Percentiles rank a stretch among this genome's conserved stretches.
phyloP scores from a whole-genome alignment of 2,113 vertebrate species.

The Otolemur garnettii region DNA sequence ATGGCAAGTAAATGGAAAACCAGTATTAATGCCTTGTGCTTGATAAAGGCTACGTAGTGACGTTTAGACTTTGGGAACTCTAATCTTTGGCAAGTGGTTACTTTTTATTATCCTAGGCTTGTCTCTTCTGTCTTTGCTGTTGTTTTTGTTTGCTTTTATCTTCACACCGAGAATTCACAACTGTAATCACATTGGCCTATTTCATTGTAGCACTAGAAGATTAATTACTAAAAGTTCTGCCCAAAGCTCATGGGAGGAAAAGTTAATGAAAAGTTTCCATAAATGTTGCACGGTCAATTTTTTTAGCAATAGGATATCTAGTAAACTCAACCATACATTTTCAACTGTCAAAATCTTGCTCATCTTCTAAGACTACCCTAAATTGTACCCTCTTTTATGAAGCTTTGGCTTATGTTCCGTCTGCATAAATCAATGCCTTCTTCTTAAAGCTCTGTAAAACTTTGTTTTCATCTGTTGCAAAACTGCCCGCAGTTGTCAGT shows the following conservation, averaged over 20 bases:
- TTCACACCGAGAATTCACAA: neutral
- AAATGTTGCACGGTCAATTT: slow-evolving; percentile 36
- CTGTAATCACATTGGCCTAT: slow-evolving; percentile 53
- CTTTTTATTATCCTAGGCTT: slow-evolving; percentile 37
- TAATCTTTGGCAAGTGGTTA: slow-evolving; percentile 12
- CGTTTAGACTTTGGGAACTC: neutral
- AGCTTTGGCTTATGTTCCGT: neutral
- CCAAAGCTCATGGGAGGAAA: neutral
- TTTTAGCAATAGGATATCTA: slow-evolving; percentile 50
- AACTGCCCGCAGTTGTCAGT: neutral
- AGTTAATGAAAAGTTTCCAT: slow-evolving; percentile 57
- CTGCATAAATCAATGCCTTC: neutral
- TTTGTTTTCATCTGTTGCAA: neutral
- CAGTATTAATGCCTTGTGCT: neutral
- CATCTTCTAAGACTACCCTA: neutral
- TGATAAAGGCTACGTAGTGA: neutral
- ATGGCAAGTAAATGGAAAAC: neutral
- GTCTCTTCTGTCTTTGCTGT: slow-evolving; percentile 43
- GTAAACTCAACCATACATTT: slow-evolving; percentile 15
- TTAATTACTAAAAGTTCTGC: slow-evolving; percentile 56
- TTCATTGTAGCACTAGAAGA: slow-evolving; percentile 48
- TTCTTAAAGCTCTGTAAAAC: neutral
- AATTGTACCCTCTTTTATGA: neutral
- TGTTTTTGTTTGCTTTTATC: neutral
- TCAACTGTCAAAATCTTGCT: slow-evolving; percentile 56